phyloP scores from a whole-genome alignment of 2,797 vertebrate genomes.

The Thalassophryne amazonica region DNA sequence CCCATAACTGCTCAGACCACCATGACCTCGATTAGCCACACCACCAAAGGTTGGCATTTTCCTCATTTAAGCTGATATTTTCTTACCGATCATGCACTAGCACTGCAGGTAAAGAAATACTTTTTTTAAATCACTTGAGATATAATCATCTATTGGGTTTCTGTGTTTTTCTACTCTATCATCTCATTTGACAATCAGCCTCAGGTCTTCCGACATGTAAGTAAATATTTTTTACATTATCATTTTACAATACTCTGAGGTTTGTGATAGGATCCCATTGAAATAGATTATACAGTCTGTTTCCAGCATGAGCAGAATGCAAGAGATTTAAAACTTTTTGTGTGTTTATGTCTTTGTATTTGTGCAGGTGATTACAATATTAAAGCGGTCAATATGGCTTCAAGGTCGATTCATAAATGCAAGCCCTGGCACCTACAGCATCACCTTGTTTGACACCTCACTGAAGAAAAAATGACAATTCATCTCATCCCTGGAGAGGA shows the following conservation, averaged over 20 bases:
- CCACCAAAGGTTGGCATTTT: constrained; percentile 26
- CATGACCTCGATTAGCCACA: no score
- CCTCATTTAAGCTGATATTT: neutral
- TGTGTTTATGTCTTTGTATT: no score
- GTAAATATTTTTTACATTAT: neutral
- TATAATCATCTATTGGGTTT: neutral
- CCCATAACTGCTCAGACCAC: no score
- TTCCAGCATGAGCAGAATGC: no score
- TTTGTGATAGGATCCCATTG: no score
- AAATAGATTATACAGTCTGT: no score
- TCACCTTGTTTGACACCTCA: neutral
- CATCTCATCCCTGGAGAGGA: rapidly evolving
- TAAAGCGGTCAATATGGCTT: neutral
- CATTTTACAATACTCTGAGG: neutral
- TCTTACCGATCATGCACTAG: neutral
- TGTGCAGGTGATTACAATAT: constrained; percentile 40
- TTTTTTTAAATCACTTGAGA: neutral
- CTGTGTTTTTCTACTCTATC: neutral
- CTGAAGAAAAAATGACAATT: rapidly evolving
- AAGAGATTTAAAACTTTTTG: no score
- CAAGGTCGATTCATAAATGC: rapidly evolving
- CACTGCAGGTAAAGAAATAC: neutral
- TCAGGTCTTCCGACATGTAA: neutral
- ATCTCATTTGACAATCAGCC: neutral
- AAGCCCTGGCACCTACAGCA: rapidly evolving